Base-by-base conservation (phyloP, 2,113 vertebrate species). In the Lethenteron camtschaticum region DNA sequence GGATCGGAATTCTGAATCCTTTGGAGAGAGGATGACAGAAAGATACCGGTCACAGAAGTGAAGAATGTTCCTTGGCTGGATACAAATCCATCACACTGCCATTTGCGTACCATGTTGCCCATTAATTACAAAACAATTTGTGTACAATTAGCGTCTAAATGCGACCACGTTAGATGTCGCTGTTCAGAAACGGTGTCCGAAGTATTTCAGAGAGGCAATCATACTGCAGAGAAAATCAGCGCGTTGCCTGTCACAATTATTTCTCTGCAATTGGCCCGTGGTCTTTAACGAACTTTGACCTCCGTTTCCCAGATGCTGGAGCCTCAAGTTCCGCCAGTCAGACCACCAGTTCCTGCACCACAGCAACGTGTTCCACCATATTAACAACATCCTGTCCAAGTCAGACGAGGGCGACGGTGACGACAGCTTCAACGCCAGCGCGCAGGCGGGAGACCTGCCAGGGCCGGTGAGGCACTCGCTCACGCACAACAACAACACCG, bases 311-410 rank as follows among this genome's bases (percentile, higher is more conserved):
- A 99, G 94, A 72, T 99, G 94, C 77, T 99, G 94, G 94, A 99
- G 94, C 78, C 89, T 99, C 69, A 99, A 99, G 80, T 99, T 99
- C 77, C 96, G 96, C 75, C 94, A 97, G 73, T 97, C 94, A 0
- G 94, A 99, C 78, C 94, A 99, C 74, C 94, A 99, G 75, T 99
- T 99, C 76, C 83, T 99, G 74, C 94, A 99, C 76, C 94, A 99
- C 75, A 99, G 94, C 80, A 99, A 99, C 11, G 92, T 99, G 70
- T 99, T 99, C 78, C 94, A 97, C 81, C 94, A 99, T 77, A 99
- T 99, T 78, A 99, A 99, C 80, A 99, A 99, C 71, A 99, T 99
- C 78, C 79, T 99, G 75, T 99, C 94, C 68, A 99, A 99, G 80
- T 99, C 94, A 2, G 94, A 99, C 68, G 94, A 99, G 73, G 94